Conservation (phyloP, 2,888 invertebrate species). For the Eristalis tenax region DNA sequence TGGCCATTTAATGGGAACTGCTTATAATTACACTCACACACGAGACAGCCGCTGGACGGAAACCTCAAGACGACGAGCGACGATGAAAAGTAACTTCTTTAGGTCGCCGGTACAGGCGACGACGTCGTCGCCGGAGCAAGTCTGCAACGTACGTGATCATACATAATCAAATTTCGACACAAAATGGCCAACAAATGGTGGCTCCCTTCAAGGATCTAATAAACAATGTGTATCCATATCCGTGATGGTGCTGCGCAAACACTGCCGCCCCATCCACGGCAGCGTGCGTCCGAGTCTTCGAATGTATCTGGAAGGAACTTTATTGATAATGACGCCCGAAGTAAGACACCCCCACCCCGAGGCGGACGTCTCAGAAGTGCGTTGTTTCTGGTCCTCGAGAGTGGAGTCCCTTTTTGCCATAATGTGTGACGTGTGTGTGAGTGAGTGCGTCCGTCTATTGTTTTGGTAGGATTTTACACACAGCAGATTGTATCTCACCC, state of each 20-base stretch:
- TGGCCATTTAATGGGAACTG: constrained; percentile 68
- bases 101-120: not conserved
- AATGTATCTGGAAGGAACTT: constrained; percentile 60
- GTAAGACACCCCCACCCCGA: constrained; percentile 43
- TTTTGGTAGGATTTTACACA: constrained; percentile 61
- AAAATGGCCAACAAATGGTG: constrained; percentile 61
- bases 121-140: constrained; percentile 1
- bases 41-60: constrained; percentile 29
- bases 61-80: constrained; percentile 65
- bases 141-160: constrained; percentile 72
- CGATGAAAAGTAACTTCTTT: constrained; percentile 42
- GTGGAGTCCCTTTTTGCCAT: constrained; percentile 15
- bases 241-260: constrained; percentile 57
- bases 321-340: constrained; percentile 66
- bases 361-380: constrained; percentile 6
- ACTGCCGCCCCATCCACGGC: not conserved
- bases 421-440: not conserved
- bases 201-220: constrained; percentile 47
- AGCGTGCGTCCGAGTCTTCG: not conserved
- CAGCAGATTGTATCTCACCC: constrained; percentile 11
- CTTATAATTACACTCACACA: constrained; percentile 68
- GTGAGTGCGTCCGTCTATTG: constrained; percentile 52
- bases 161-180: constrained; percentile 72
- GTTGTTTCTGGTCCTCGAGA: constrained; percentile 37
- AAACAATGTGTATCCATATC: constrained; percentile 57